Evolutionary conservation across 2,888 invertebrate genomes (phyloP).

Genomic region (Lordiphosa fenestrarum): DNA sequence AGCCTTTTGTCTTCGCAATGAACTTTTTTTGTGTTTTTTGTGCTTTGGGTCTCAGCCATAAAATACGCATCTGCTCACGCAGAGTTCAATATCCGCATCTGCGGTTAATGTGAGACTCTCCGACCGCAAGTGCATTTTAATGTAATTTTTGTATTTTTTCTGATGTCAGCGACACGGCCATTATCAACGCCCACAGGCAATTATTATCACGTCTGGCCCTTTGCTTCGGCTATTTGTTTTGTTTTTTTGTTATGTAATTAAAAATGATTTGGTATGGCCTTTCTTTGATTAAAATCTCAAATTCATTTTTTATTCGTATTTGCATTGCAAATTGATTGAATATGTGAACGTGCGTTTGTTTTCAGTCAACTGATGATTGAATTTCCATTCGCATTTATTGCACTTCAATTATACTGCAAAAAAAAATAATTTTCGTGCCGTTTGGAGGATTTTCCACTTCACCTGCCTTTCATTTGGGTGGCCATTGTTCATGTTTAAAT

Average conservation of each 20-base stretch:
- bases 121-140: conserved; percentile 43
- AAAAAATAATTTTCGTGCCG: conserved; percentile 41
- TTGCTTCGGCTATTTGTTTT: background rate
- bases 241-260: conserved; percentile 14
- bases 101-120: conserved; percentile 44
- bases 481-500: conserved; percentile 25
- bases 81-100: conserved; percentile 31
- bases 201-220: conserved; percentile 17
- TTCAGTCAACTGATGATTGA: conserved; percentile 18
- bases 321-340: conserved; percentile 44
- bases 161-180: background rate
- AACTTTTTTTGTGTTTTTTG: background rate
- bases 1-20: conserved; percentile 15
- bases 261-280: conserved; percentile 31
- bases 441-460: conserved; percentile 31
- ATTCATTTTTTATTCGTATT: conserved; percentile 18
- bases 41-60: conserved; percentile 28
- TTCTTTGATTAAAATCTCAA: conserved; percentile 1
- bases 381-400: conserved; percentile 36
- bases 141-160: conserved; percentile 19
- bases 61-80: conserved; percentile 38
- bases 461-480: conserved; percentile 9
- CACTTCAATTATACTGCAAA: conserved; percentile 43
- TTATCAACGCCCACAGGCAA: conserved; percentile 18
- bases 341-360: conserved; percentile 20